phyloP scores from a whole-genome alignment of 2,113 vertebrate species.

The Paedocypris sp. region DNA sequence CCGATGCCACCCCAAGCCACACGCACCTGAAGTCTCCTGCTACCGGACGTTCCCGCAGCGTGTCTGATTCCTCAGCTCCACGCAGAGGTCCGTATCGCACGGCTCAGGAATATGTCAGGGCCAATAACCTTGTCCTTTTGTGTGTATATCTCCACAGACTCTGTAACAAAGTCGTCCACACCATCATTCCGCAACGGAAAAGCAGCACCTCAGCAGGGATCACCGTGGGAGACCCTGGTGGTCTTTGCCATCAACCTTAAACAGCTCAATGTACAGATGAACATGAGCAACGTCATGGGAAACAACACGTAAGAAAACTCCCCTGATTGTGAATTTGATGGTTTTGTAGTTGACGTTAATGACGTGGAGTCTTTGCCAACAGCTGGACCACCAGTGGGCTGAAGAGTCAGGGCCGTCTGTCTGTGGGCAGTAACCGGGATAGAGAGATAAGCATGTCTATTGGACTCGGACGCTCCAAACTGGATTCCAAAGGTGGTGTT shows the following conservation, averaged over 20 bases:
- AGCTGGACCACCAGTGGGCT: constrained; percentile 98
- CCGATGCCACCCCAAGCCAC: constrained; percentile 67
- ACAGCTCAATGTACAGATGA: constrained; percentile 96
- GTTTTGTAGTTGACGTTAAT: not conserved
- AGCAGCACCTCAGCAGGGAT: constrained; percentile 77
- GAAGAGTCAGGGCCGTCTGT: constrained; percentile 94
- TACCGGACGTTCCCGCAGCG: constrained; percentile 76
- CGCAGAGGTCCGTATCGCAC: constrained; percentile 75
- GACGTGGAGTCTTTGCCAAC: constrained; percentile 16
- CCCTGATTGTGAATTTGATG: not conserved
- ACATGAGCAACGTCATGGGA: constrained; percentile 99
- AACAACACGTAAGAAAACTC: constrained; percentile 83
- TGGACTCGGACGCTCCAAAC: constrained; percentile 87
- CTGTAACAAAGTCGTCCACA: constrained; percentile 83
- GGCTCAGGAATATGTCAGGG: too few species aligned
- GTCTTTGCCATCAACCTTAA: constrained; percentile 97
- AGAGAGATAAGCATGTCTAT: constrained; percentile 97
- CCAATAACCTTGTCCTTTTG: too few species aligned
- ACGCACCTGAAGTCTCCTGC: constrained; percentile 87
- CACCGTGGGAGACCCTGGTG: constrained; percentile 93
- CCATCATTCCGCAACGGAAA: constrained; percentile 78
- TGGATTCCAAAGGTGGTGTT: constrained; percentile 95
- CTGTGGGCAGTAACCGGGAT: constrained; percentile 91
- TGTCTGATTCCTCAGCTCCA: constrained; percentile 88
- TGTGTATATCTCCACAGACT: constrained; percentile 56